A percentile compares a stretch with the other conserved stretches of the same genome.
phyloP scores from a whole-genome alignment of 2,888 invertebrate species.

The Agriopis aurantiaria region DNA sequence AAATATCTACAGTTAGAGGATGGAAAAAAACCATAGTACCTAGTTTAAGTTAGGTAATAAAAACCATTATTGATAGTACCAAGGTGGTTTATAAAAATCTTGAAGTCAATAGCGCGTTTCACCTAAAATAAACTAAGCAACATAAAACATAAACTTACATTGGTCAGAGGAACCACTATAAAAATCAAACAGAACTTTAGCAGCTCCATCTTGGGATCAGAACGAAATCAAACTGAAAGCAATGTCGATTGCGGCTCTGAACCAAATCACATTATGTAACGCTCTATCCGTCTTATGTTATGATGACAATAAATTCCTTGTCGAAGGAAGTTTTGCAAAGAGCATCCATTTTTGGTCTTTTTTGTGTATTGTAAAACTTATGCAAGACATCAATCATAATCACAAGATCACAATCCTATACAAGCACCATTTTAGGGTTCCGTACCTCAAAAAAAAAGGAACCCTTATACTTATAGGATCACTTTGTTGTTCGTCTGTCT shows the following conservation, averaged over 20 bases:
- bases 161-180: constrained; percentile 33
- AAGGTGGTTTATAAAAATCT: too few species aligned
- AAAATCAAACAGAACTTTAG: constrained; percentile 34
- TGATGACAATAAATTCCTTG: constrained; percentile 49
- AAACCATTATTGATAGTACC: too few species aligned
- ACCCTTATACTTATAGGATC: too few species aligned
- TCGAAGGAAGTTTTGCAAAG: constrained; percentile 18
- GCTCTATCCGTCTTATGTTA: constrained; percentile 36
- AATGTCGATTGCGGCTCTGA: neutral
- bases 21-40: too few species aligned
- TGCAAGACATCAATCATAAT: neutral
- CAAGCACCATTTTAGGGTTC: neutral
- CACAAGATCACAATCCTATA: neutral
- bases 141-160: constrained; percentile 40
- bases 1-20: too few species aligned
- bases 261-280: constrained; percentile 18
- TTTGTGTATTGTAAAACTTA: neutral
- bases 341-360: neutral
- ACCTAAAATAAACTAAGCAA: neutral
- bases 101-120: neutral
- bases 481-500: too few species aligned
- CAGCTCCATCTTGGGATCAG: constrained; percentile 29
- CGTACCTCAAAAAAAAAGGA: too few species aligned
- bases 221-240: constrained; percentile 22
- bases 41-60: too few species aligned